These are phyloP conservation scores for Leucoraja erinaceus DNA, from an alignment of 2,113 vertebrate species.

Conservation along the genomic window DNA sequence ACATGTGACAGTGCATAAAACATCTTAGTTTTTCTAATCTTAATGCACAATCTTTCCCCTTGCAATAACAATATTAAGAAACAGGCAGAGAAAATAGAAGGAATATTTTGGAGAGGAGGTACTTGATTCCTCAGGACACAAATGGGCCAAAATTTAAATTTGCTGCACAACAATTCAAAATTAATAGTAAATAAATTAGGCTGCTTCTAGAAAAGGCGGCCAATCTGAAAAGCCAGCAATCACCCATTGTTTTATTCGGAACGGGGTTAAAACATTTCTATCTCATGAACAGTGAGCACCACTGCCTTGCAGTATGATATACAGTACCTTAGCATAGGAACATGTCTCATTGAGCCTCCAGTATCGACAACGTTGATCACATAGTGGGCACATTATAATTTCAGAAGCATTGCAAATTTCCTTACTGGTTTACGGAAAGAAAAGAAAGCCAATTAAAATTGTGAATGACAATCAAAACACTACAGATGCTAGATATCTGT, in stretches of 20 bases:
- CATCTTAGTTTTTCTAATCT: not conserved
- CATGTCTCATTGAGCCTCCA: conserved; percentile 80
- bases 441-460: not conserved
- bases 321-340: conserved; percentile 70
- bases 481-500: too few species aligned
- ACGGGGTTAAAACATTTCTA: not conserved
- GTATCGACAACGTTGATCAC: conserved; percentile 62
- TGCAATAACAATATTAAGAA: not conserved
- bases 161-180: not conserved
- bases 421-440: conserved; percentile 54
- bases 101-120: not conserved
- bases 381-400: conserved; percentile 77
- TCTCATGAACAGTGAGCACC: not conserved
- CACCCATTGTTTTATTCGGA: not conserved
- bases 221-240: not conserved
- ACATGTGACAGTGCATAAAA: not conserved
- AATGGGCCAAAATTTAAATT: not conserved
- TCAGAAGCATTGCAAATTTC: conserved; percentile 74
- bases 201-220: not conserved
- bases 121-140: not conserved
- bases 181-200: not conserved
- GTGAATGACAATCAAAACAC: too few species aligned
- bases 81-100: not conserved
- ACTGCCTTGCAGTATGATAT: conserved; percentile 14
- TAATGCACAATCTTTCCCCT: not conserved